Conservation (phyloP, 2,113 vertebrate genomes). For the Phocoena phocoena region DNA sequence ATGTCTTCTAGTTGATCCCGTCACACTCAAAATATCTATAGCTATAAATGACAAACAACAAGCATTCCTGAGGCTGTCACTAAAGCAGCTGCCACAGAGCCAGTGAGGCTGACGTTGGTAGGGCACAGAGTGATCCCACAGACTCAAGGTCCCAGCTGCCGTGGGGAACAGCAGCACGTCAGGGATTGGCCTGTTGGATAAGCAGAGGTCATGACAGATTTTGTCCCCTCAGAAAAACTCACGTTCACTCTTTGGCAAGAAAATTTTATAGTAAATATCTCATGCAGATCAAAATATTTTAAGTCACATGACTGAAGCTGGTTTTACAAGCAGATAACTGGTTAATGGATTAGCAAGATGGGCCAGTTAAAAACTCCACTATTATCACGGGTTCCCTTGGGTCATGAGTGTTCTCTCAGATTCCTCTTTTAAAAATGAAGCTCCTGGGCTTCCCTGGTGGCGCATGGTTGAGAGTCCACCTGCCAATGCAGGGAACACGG, state of each 20-base stretch:
- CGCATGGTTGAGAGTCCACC: no score
- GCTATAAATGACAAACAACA: constrained; percentile 10
- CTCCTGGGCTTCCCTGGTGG: background rate
- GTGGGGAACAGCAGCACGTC: background rate
- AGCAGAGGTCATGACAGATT: background rate
- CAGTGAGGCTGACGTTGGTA: background rate
- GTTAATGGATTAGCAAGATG: background rate
- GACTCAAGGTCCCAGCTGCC: background rate
- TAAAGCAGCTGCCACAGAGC: background rate
- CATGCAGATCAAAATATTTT: background rate
- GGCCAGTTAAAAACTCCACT: background rate
- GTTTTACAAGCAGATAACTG: background rate
- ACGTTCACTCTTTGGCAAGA: background rate
- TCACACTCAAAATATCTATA: background rate
- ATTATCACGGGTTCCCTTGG: background rate
- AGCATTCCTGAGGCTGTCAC: background rate
- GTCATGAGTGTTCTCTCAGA: background rate
- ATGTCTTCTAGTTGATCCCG: background rate
- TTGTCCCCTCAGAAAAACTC: background rate
- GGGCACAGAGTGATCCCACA: background rate
- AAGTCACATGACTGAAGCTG: background rate
- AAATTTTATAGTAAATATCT: background rate
- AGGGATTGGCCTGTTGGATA: background rate
- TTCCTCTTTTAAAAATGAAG: background rate
- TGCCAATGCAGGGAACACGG: no score